These are phyloP conservation scores for Sminthopsis crassicaudata DNA, from an alignment of 2,113 vertebrate species.

Conservation along the genomic window DNA sequence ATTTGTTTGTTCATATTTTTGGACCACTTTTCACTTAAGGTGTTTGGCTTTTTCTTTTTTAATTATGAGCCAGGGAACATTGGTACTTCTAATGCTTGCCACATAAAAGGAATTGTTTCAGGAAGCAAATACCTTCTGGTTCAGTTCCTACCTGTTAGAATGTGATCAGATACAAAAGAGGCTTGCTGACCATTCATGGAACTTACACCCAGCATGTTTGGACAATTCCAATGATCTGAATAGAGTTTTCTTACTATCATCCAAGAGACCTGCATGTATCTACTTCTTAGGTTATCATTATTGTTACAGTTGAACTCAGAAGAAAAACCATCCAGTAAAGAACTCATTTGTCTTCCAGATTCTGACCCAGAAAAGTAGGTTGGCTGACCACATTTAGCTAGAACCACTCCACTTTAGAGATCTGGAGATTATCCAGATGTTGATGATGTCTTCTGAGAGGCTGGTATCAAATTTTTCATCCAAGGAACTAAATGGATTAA, in stretches of 20 bases:
- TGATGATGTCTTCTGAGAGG: background rate
- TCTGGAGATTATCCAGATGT: background rate
- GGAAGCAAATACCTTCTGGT: background rate
- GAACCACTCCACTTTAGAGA: background rate
- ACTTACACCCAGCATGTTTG: background rate
- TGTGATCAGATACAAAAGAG: background rate
- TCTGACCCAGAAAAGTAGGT: background rate
- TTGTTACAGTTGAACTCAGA: background rate
- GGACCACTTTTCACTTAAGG: background rate
- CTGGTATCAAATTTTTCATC: background rate
- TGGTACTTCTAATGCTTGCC: background rate
- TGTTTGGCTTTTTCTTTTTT: background rate
- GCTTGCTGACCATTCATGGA: background rate
- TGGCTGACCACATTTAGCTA: background rate
- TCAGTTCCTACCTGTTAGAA: background rate
- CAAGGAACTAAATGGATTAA: background rate
- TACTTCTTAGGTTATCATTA: background rate
- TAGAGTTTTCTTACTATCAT: background rate
- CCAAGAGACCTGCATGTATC: background rate
- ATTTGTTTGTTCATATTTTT: background rate
- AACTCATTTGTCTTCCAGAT: background rate
- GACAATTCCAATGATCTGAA: background rate
- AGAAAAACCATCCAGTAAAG: background rate
- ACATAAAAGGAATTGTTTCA: background rate
- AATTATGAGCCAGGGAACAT: background rate